Evolutionary conservation across 2,888 invertebrate genomes (phyloP), one percentile per base, ranked within the genome.

Genomic region (Apodemia mormo): DNA sequence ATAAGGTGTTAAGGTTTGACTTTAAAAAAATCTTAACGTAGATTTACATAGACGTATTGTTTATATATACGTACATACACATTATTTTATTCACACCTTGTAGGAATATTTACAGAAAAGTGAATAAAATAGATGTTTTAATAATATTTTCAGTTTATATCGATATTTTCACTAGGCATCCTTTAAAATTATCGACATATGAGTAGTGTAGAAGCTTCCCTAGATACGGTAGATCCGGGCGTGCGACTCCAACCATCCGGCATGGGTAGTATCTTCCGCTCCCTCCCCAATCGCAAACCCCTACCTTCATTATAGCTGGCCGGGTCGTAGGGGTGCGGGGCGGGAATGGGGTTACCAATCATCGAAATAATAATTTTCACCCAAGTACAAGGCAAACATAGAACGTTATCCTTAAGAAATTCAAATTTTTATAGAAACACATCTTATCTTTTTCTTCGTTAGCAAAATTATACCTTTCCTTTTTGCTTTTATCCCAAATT

Each of bases 251-350:
- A 78, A 77, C 81, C 83, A 83, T 86, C 87, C 87, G 86, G 84
- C 82, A 81, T 78, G 82, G 84, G 79, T 81, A 79, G 79, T 81
- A 78, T 85, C 86, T 86, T 88, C 89, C 88, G 87, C 81, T 74
- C 75, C 73, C 74, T 80, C 74, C 75, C 80, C 84, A 78, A 80
- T 81, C 80, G 78, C 80, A 80, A 79, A 80, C 82, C 83, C 86
- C 85, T 80, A 80, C 86, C 82, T 86, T 85, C 86, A 85, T 88
- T 88, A 89, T 87, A 79, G 83, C 82, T 78, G 78, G 78, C 83
- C 83, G 84, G 90, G 90, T 89, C 89, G 90, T 78, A 85, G 89
- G 87, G 90, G 88, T 79, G 84, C 83, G 89, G 84, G 87, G 86
- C 78, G 85, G 79, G 77, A 70, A 40, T 69, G 70, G 72, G 81